Evolutionary conservation across 2,797 vertebrate genomes (phyloP), one percentile per base, ranked within the genome.

Genomic region (Betta splendens): DNA sequence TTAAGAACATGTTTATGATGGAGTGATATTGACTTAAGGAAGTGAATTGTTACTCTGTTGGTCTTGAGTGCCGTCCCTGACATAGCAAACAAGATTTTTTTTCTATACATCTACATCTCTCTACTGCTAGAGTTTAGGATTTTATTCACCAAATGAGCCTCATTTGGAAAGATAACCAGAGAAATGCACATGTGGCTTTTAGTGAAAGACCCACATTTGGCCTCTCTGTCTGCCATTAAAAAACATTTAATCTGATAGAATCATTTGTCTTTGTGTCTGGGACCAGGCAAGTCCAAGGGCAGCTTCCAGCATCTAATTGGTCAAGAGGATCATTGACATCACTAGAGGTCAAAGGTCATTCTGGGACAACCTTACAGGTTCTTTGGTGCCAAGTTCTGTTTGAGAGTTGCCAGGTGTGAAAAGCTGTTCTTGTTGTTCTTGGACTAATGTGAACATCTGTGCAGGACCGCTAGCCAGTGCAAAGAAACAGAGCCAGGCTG

Each of bases 251-350:
- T 93, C 86, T 94, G 94, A 95, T 95, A 89, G 94, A 92, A 92
- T 94, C 94, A 95, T 97, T 96, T 94, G 94, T 97, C 95, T 96
- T 94, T 91, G 88, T 91, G 93, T 94, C 92, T 91, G 86, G 86
- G 74, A 81, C 86, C 87, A 84, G 76, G 85, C 91, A 82, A 89
- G 85, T 89, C 92, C 91, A 89, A 93, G 94, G 94, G 92, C 92
- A 93, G 93, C 83, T 90, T 88, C 72, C 83, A 92, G 91, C 81
- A 46, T 86, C 73, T 86, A 83, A 94, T 92, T 94, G 93, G 94
- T 80, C 63, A 67, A 89, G 72, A 82, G 79, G 85, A 88, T 79
- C 79, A 79, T 86, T 89, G 90, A 93, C 92, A 93, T 92, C 92
- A 91, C 75, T 35, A 37, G 59, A 66, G 90, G 91, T 89, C 67